Base-by-base conservation (phyloP, 2,888 invertebrate genomes). In the Lasioglossum villosulum region DNA sequence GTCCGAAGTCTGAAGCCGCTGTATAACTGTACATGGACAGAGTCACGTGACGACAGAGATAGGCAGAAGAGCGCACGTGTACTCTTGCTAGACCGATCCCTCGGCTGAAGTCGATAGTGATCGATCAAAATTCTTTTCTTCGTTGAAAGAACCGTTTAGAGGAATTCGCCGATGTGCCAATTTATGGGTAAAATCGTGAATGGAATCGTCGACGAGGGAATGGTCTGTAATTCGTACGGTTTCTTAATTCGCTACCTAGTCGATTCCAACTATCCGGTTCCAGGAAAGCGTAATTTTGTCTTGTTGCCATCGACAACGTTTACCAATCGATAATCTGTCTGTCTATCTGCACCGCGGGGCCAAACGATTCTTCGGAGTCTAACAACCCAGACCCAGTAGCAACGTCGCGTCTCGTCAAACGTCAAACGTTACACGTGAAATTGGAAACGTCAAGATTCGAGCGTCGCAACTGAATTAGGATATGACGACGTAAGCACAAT, bases 11-110 rank as follows among this genome's bases (percentile, higher is more conserved):
- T 37, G 63, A 83, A 82, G 73, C 42, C 78, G 59, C 59, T 80
- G 83, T 76, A 88, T 89, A 89, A 89, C 89, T 88, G 89, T 89
- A 89, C 63, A 75, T 30, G 48, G 63, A 27, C 59, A 75, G n/a
- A 70, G 80, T 87, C 87, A 82, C 84, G 82, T 76, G 78, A 87
- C 34, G 48, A 42, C 56, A 42, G 19, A n/a, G 48, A 14, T 23
- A 75, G 71, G 59, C 39, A 80, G 71, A 78, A 12, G 56, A 66
- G 66, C 74, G 80, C 87, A 85, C 88, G 85, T 79, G 83, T 63
- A 80, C 30, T 63, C 19, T 23, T 63, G 63, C 73, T 45, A 59
- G 48, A 42, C 48, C 27, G 59, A 63, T 52, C 74, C 23, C n/a
- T 68, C 59, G 23, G 34, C 68, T 30, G 39, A n/a, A 34, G 23